A percentile compares a stretch with the other conserved stretches of the same genome.
Conservation (phyloP, 2,888 invertebrate species). For the Pyrgus malvae region DNA sequence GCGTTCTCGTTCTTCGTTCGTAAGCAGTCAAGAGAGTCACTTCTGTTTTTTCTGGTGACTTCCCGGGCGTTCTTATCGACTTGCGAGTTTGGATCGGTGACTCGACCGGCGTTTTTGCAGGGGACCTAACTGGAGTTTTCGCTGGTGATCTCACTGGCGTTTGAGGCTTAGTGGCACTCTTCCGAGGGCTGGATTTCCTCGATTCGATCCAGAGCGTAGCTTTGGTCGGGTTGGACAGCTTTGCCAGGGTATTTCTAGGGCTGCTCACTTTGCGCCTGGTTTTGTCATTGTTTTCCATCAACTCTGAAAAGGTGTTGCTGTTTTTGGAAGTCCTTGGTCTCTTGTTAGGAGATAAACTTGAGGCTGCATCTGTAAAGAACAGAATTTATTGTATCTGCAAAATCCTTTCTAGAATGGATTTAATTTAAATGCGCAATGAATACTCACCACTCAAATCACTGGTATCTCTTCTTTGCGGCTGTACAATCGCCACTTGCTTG, state of each 20-base stretch:
- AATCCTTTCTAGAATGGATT: too few species aligned
- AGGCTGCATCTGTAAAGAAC: constrained; percentile 2
- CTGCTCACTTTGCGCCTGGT: neutral
- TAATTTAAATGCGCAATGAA: neutral
- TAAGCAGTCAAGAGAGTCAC: too few species aligned
- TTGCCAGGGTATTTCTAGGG: neutral
- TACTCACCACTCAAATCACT: constrained; percentile 49
- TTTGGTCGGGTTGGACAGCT: constrained; percentile 45
- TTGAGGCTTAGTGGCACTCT: neutral
- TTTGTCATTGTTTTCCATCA: constrained; percentile 16
- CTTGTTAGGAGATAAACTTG: neutral
- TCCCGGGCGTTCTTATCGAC: neutral
- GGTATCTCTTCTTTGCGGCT: constrained; percentile 65
- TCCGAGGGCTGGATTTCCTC: constrained; percentile 46
- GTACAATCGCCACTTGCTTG: constrained; percentile 74
- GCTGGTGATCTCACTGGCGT: neutral
- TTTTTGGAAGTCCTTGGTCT: neutral
- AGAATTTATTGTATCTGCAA: too few species aligned
- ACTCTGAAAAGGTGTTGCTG: neutral
- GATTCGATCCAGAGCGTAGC: constrained; percentile 68
- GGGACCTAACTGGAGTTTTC: neutral
- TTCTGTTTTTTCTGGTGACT: neutral
- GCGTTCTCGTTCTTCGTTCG: too few species aligned
- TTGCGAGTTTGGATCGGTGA: neutral
- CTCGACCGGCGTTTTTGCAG: constrained; percentile 4